phyloP scores from a whole-genome alignment of 2,797 vertebrate genomes.

The Acrossocheilus wenchowensis region DNA sequence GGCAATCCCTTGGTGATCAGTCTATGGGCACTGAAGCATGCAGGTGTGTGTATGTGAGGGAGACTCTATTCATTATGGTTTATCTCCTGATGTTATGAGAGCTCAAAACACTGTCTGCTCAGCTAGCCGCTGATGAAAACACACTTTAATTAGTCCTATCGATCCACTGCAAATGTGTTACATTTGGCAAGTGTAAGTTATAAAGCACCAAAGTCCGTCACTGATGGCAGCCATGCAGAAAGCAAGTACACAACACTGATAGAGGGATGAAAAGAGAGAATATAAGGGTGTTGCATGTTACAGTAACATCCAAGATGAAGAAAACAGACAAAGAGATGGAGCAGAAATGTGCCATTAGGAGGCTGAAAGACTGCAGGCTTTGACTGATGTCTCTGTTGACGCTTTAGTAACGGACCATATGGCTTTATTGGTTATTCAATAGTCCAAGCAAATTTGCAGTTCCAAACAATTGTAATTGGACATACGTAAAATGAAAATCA shows the following conservation, averaged over 20 bases:
- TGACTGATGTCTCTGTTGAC: background rate
- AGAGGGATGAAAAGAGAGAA: background rate
- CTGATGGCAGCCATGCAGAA: background rate
- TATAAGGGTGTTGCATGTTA: background rate
- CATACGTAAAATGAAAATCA: background rate
- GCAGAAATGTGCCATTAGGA: background rate
- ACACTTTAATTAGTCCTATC: conserved; percentile 56
- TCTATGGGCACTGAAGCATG: conserved; percentile 4
- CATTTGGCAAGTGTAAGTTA: conserved; percentile 4
- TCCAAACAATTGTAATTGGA: background rate
- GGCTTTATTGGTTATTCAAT: conserved; percentile 31
- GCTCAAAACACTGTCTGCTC: conserved; percentile 46
- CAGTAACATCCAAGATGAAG: background rate
- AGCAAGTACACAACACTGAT: background rate
- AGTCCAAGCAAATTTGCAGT: background rate
- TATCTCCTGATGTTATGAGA: conserved; percentile 38
- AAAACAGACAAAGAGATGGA: background rate
- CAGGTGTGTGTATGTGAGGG: conserved; percentile 11
- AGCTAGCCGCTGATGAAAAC: conserved; percentile 51
- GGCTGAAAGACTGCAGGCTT: background rate
- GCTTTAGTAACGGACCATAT: background rate
- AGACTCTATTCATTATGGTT: conserved; percentile 35
- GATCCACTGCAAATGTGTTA: conserved; percentile 41
- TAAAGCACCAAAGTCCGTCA: background rate
- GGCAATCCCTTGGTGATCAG: conserved; percentile 22